Conservation (phyloP, 2,797 vertebrate species). For the Alcedo quadribrachys region DNA sequence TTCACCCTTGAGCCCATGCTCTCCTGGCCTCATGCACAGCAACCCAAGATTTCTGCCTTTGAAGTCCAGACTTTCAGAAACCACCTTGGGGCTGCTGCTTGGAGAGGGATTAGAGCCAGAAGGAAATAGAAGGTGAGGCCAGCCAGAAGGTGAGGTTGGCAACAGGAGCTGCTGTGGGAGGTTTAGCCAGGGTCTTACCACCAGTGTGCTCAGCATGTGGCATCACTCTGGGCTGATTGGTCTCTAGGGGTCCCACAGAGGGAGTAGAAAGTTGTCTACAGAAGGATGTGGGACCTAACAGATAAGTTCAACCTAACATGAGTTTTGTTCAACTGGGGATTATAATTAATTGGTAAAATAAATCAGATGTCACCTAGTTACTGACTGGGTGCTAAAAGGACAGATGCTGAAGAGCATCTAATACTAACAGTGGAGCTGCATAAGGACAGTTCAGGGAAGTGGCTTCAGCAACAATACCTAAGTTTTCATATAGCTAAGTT, state of each 20-base stretch:
- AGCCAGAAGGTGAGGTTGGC: background rate
- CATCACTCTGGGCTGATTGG: background rate
- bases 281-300: background rate
- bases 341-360: background rate
- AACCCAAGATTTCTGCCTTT: background rate
- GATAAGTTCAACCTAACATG: fast-evolving
- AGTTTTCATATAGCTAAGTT: background rate
- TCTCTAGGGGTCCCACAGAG: background rate
- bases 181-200: fast-evolving
- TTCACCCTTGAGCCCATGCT: background rate
- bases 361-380: background rate
- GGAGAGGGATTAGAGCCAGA: no score
- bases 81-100: background rate
- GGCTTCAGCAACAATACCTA: background rate
- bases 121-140: no score
- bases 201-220: background rate
- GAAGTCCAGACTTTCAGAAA: background rate
- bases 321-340: background rate
- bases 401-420: background rate
- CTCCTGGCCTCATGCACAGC: background rate
- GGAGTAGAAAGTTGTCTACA: background rate
- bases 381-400: background rate
- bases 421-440: background rate
- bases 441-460: background rate
- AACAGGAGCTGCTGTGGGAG: background rate